Base-by-base conservation (phyloP, 1,140 invertebrate species). In the Marisa cornuarietis region DNA sequence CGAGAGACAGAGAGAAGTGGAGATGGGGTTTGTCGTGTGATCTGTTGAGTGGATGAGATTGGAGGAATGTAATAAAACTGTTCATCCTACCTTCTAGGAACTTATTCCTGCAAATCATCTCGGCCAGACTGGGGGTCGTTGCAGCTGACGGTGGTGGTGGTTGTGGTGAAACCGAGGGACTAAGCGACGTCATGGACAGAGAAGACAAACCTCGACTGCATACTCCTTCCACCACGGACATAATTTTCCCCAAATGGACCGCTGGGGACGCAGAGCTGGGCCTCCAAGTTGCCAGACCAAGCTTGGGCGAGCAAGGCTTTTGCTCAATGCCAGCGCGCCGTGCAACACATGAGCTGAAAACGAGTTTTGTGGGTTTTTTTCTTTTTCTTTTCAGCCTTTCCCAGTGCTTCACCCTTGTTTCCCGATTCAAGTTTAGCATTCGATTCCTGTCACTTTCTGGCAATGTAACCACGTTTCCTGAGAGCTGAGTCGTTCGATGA, bases 81-180 rank as follows among this genome's bases (percentile, higher is more conserved):
- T 51, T 26, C 26, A 18, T 62, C 76, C 76, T 77, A 77, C 76
- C 76, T 77, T 77, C 76, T 24, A 77, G 51, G 20, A 77, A 77
- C 65, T 77, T 77, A 77, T 77, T 77, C 65, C 76, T 77, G 65
- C 76, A 77, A 77, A 77, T 77, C 76, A 77, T 77, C 63, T 69
- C 65, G 62, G 76, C 76, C 20, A 77, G 24, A 42, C 51, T 76
- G 61, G 76, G 63, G 54, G 42, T 77, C 49, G 76, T n/a, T 11
- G 63, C n/a, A 14, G 20, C 65, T 66, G 51, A 9, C 6, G 20
- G 26, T 18, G 76, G 65, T 54, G 76, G 76, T 69, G 63, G 76
- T 24, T 52, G 76, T 51, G 76, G 76, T 22, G 76, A 77, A 26
- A 77, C 76, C 52, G 76, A 68, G 13, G 76, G 76, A 77, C 76